phyloP scores from a whole-genome alignment of 2,113 vertebrate genomes.

The Tricholaema leucomelas region DNA sequence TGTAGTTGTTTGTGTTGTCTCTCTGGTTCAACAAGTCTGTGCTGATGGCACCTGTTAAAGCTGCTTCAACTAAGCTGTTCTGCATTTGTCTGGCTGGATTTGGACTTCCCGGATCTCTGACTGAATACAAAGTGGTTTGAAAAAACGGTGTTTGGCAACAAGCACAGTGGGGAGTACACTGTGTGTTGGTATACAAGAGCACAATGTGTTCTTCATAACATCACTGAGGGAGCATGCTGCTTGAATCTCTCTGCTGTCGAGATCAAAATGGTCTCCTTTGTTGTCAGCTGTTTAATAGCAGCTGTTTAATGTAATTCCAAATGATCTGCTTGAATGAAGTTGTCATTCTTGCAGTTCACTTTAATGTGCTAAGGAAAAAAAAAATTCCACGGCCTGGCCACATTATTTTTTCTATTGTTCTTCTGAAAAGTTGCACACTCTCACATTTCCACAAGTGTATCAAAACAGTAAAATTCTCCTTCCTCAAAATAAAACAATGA shows the following conservation, averaged over 20 bases:
- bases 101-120: slow-evolving; percentile 76
- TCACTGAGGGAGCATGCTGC: slow-evolving; percentile 59
- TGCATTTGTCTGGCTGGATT: slow-evolving; percentile 80
- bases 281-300: slow-evolving; percentile 78
- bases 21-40: slow-evolving; percentile 70
- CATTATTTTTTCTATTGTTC: slow-evolving; percentile 35
- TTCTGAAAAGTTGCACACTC: slow-evolving; percentile 16
- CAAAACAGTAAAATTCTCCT: not conserved
- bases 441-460: not conserved
- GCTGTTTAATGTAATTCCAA: slow-evolving; percentile 80
- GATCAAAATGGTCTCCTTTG: slow-evolving; percentile 70
- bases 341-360: slow-evolving; percentile 75
- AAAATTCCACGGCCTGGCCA: not conserved
- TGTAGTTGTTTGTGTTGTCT: slow-evolving; percentile 63
- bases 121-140: slow-evolving; percentile 78
- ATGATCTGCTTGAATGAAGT: slow-evolving; percentile 78
- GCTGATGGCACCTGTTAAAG: slow-evolving; percentile 78
- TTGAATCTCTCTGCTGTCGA: slow-evolving; percentile 52
- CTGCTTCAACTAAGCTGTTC: slow-evolving; percentile 79
- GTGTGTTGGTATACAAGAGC: slow-evolving; percentile 73
- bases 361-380: slow-evolving; percentile 64
- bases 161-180: slow-evolving; percentile 69
- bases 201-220: slow-evolving; percentile 72
- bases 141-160: slow-evolving; percentile 80
- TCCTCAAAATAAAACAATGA: not conserved